Conservation (phyloP, 2,113 vertebrate species). For the Agelaius tricolor region DNA sequence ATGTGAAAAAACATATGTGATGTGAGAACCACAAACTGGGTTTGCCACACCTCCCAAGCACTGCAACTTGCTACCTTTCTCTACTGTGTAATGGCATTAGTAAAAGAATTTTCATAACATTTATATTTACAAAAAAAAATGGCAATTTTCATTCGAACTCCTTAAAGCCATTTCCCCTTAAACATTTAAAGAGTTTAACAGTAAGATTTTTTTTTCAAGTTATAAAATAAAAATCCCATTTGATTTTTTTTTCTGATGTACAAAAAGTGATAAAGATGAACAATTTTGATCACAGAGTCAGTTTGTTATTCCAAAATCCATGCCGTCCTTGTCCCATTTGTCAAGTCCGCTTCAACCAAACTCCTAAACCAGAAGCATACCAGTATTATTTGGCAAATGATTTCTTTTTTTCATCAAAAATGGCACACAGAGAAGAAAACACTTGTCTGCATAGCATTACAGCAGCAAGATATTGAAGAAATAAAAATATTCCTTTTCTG, state of each 20-base stretch:
- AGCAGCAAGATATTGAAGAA: conserved; percentile 85
- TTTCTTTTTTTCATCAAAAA: conserved; percentile 81
- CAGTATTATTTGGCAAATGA: conserved; percentile 90
- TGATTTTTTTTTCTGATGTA: conserved; percentile 89
- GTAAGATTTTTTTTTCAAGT: conserved; percentile 85
- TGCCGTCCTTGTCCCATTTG: conserved; percentile 73
- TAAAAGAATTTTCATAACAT: conserved; percentile 84
- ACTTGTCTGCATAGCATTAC: conserved; percentile 89
- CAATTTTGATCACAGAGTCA: conserved; percentile 84
- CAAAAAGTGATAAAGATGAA: conserved; percentile 99
- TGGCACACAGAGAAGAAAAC: conserved; percentile 82
- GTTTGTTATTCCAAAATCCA: conserved; percentile 79
- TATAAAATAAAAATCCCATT: conserved; percentile 99
- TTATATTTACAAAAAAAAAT: conserved; percentile 93
- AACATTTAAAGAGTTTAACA: conserved; percentile 90
- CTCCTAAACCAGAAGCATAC: conserved; percentile 75
- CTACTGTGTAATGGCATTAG: conserved; percentile 91
- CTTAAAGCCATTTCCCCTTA: conserved; percentile 97
- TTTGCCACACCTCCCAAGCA: conserved; percentile 71
- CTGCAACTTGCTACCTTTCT: conserved; percentile 87
- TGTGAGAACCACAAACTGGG: conserved; percentile 62
- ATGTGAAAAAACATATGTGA: conserved; percentile 41
- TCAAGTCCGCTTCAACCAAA: conserved; percentile 73
- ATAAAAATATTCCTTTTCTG: conserved; percentile 81
- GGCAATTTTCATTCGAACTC: conserved; percentile 80